Evolutionary conservation across 2,113 vertebrate genomes (phyloP).

Genomic region (Labrus mixtus): DNA sequence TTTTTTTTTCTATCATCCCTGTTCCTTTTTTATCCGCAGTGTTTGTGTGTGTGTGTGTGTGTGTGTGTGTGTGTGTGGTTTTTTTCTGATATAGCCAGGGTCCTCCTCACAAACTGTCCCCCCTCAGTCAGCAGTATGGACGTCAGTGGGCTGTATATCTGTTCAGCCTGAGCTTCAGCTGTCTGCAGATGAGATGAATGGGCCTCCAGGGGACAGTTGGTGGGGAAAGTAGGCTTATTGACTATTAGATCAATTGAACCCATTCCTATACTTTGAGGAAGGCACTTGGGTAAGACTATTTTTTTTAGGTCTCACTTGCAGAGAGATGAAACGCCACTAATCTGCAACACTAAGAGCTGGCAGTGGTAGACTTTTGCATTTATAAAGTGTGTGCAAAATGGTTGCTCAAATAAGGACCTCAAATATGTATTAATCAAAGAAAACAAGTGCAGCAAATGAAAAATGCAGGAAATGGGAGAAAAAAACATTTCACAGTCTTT

Average conservation of each 20-base stretch:
- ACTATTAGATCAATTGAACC: constrained; percentile 37
- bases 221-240: constrained; percentile 23
- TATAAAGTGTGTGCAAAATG: neutral
- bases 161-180: constrained; percentile 41
- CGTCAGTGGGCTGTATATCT: constrained; percentile 47
- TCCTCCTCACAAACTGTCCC: constrained; percentile 41
- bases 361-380: too few species aligned
- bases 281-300: constrained; percentile 13
- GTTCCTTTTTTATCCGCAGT: constrained; percentile 12
- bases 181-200: constrained; percentile 47
- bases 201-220: constrained; percentile 22
- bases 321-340: constrained; percentile 18
- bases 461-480: too few species aligned
- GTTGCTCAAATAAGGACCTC: too few species aligned
- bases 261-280: constrained; percentile 23
- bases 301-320: constrained; percentile 14
- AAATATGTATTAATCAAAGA: too few species aligned
- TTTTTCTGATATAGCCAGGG: constrained; percentile 27
- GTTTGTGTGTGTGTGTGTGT: neutral
- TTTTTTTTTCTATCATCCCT: neutral
- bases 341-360: too few species aligned
- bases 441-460: too few species aligned
- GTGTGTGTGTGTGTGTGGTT: neutral
- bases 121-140: constrained; percentile 47
- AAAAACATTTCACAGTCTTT: too few species aligned